Evolutionary conservation across 2,888 invertebrate genomes (phyloP), one percentile per base, ranked within the genome.

Genomic region (Sthenelais limicola): DNA sequence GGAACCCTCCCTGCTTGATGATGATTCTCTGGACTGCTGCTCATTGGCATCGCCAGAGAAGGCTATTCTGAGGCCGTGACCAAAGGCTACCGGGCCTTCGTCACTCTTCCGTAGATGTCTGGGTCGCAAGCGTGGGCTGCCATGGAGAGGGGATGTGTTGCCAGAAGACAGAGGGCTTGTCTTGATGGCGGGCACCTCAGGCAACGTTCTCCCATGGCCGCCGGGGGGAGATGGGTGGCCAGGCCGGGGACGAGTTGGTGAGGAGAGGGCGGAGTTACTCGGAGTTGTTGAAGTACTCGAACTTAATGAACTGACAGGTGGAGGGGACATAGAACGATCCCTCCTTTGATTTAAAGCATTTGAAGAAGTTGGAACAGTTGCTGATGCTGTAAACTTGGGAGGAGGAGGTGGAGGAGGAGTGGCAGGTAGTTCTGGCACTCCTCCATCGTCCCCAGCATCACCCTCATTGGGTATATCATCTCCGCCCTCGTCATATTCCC

Each of bases 401-500:
- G n/a, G n/a, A n/a, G n/a, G n/a, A n/a, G n/a, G n/a, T n/a, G n/a
- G n/a, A n/a, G n/a, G n/a, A n/a, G n/a, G n/a, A 2, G 1, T 24
- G 3, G 4, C 35, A n/a, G n/a, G n/a, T n/a, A n/a, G n/a, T n/a
- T n/a, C n/a, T n/a, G n/a, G n/a, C n/a, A n/a, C n/a, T n/a, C n/a
- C n/a, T 1, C 21, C 18, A n/a, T 26, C 24, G 24, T 24, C 24
- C 7, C 26, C 35, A 12, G 38, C 62, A 21, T 62, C 62, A 5
- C 62, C 62, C 62, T 33, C 38, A 1, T 35, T 12, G 4, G 38
- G 38, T 43, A 38, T 5, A 28, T 62, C 62, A 15, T 35, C 62
- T 12, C 62, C 62, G n/a, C 62, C 62, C 24, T 62, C 62, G 38
- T 62, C 62, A 21, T 35, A 62, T 24, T 62, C 62, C 7, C 62